Conservation (phyloP, 1,140 invertebrate genomes). For the Callitettix versicolor region DNA sequence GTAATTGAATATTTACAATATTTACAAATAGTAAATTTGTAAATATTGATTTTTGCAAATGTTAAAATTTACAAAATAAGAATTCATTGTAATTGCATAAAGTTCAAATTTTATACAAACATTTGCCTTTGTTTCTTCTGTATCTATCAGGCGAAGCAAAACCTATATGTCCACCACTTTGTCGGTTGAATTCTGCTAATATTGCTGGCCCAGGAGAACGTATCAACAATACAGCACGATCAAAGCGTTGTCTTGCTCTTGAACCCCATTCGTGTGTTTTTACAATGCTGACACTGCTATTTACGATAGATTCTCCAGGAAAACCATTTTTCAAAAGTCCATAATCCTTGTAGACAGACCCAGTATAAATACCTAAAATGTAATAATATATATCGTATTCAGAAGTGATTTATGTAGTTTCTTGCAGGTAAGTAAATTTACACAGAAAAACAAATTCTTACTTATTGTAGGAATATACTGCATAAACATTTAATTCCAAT, state of each 20-base stretch:
- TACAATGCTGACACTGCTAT: constrained; percentile 62
- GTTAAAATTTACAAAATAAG: too few species aligned
- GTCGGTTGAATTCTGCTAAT: constrained; percentile 59
- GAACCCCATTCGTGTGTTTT: constrained; percentile 69
- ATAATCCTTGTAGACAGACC: constrained; percentile 68
- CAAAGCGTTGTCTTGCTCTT: constrained; percentile 44
- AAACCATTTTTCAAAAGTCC: constrained; percentile 62
- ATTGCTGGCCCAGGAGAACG: constrained; percentile 60
- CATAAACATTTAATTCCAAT: too few species aligned
- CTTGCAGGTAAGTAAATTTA: too few species aligned
- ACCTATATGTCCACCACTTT: constrained; percentile 57
- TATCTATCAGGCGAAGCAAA: constrained; percentile 54
- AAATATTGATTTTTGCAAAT: too few species aligned
- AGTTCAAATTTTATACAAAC: constrained; percentile 33
- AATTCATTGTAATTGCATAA: too few species aligned
- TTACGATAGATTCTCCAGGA: constrained; percentile 61
- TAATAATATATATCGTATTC: background rate
- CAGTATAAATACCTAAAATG: constrained; percentile 51
- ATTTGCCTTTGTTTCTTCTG: constrained; percentile 45
- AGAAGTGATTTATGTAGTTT: too few species aligned
- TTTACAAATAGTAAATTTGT: too few species aligned
- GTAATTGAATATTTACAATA: too few species aligned
- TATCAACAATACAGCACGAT: constrained; percentile 55
- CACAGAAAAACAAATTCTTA: too few species aligned
- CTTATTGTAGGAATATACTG: too few species aligned